Base-by-base conservation (phyloP, 2,888 invertebrate genomes). In the Odontocolon sp. region DNA sequence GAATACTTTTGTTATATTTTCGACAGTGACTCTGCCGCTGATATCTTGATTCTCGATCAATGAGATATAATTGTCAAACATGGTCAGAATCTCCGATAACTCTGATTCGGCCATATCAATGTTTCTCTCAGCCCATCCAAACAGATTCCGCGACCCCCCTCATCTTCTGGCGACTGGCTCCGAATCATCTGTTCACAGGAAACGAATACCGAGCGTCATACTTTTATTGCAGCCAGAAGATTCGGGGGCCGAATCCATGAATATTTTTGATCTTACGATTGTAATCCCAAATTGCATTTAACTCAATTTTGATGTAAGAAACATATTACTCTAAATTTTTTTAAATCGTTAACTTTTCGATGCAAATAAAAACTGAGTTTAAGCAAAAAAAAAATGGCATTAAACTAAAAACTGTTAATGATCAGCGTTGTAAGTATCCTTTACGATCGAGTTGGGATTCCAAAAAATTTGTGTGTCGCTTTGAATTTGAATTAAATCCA, bases 1-100 rank as follows among this genome's bases (percentile, higher is more conserved):
- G 77, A 94, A 93, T 18, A 92, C 91, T 84, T 91, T 92, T 85
- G 87, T 91, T 1, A 94, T 89, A 85, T 92, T 92, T 70, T 91
- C 89, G 59, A 87, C 85, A 2, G 91, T 92, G 0, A 91, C 88
- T 88, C 90, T 75, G 87, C 88, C 23, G 91, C 91, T 92, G 92
- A 93, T 67, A 87, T 86, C 61, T 16, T 91, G 89, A 82, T 90
- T 90, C 83, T 93, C 92, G 78, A 92, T 91, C 6, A 93, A 84
- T 33, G 87, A 84, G 50, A 93, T 85, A 84, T 92, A 93, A 76
- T 92, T 91, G 89, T 93, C 91, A 82, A 93, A 92, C 76, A 92
- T 90, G 81, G 91, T 88, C 71, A 93, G 86, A 79, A 93, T 91
- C 85, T 92, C 91, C 77, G 89, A 87, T 38, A 92, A 89, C 40